Conservation (phyloP, 2,797 vertebrate species). For the Lepilemur ruficaudatus region DNA sequence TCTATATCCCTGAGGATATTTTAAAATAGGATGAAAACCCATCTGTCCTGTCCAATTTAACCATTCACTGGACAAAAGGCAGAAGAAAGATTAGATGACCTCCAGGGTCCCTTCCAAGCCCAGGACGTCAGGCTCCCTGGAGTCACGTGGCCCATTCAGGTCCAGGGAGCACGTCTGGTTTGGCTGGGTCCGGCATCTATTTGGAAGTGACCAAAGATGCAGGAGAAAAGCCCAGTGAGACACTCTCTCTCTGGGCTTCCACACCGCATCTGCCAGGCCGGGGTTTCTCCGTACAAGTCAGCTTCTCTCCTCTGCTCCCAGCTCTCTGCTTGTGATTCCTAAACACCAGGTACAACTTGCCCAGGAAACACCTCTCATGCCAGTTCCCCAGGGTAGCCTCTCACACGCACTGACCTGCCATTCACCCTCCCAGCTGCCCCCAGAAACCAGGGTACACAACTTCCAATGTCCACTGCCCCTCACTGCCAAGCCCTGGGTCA, state of each 20-base stretch:
- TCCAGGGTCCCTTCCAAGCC: not conserved
- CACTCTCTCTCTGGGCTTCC: not conserved
- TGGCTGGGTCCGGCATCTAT: not conserved
- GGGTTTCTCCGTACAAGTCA: fast-evolving
- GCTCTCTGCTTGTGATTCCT: not conserved
- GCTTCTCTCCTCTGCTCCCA: not conserved
- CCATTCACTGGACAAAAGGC: not conserved
- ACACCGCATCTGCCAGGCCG: not conserved
- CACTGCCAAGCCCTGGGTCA: not conserved
- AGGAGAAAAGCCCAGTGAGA: not conserved
- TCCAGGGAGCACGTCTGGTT: not conserved
- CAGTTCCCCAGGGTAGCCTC: not conserved
- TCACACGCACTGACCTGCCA: not conserved
- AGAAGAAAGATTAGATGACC: not conserved
- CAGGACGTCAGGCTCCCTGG: not conserved
- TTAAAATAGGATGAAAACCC: not conserved
- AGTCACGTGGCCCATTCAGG: not conserved
- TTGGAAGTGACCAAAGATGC: not conserved
- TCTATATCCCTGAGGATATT: not conserved
- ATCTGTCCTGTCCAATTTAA: slow-evolving; percentile 2
- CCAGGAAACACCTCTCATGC: not conserved
- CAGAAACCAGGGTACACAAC: not conserved
- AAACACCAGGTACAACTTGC: not conserved
- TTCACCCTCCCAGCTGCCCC: not conserved
- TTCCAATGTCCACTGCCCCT: not conserved